Conservation (phyloP, 2,888 invertebrate species). For the Spilosoma lubricipeda region DNA sequence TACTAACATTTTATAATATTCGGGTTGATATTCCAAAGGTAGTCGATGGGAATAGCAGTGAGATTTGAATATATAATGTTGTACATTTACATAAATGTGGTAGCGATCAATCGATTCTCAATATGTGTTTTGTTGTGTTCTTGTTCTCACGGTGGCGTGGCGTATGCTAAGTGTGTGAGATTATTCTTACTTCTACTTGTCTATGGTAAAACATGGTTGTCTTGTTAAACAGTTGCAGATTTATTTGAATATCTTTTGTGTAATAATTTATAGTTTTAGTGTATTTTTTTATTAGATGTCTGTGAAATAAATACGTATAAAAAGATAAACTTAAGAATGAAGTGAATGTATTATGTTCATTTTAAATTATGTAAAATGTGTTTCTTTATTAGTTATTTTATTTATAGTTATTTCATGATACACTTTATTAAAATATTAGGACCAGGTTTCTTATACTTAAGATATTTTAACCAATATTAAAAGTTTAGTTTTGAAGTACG, state of each 20-base stretch:
- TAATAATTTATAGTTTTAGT: not conserved
- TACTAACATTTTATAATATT: conserved; percentile 23
- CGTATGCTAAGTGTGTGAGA: conserved; percentile 68
- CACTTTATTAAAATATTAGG: not conserved
- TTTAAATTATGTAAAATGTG: not conserved
- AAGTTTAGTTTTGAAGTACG: no score
- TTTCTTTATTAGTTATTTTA: not conserved
- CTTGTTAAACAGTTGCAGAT: conserved; percentile 8
- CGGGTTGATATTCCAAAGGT: conserved; percentile 26
- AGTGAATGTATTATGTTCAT: not conserved
- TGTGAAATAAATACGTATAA: not conserved
- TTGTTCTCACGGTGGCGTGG: conserved; percentile 69
- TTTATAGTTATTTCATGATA: not conserved
- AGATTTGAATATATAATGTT: conserved; percentile 53
- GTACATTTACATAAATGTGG: conserved; percentile 66
- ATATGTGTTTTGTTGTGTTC: conserved; percentile 39
- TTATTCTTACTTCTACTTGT: conserved; percentile 32
- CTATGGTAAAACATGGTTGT: conserved; percentile 7
- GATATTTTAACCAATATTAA: no score
- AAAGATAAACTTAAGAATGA: not conserved
- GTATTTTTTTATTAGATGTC: not conserved
- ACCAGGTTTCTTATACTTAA: not conserved
- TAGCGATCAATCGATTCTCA: conserved; percentile 67
- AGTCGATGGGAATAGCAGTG: conserved; percentile 39
- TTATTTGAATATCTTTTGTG: conserved; percentile 38